Evolutionary conservation across 2,113 vertebrate species (phyloP).

Genomic region (Crotalus helleri): DNA sequence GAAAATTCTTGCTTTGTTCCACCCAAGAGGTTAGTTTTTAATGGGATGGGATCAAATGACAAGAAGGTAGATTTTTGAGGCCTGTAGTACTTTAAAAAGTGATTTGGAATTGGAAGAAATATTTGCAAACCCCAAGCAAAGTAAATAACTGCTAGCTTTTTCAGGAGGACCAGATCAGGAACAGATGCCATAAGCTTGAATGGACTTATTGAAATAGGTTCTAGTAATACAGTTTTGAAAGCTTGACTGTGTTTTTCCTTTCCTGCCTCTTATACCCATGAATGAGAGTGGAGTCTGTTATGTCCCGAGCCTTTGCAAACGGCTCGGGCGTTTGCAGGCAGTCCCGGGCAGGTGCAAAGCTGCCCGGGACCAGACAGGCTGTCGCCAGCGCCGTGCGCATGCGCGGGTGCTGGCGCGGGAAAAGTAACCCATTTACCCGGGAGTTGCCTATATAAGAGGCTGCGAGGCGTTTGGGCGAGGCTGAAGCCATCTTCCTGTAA

Average conservation of each 20-base stretch:
- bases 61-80: background rate
- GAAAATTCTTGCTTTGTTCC: background rate
- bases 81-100: background rate
- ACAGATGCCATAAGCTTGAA: background rate
- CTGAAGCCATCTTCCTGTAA: too few relatives aligned
- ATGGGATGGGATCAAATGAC: background rate
- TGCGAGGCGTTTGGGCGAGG: too few relatives aligned
- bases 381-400: too few relatives aligned
- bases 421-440: too few relatives aligned
- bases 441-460: too few relatives aligned
- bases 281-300: background rate
- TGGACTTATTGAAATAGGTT: background rate
- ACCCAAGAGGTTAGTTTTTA: background rate
- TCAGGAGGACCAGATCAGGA: background rate
- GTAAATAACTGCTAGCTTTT: background rate
- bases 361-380: too few relatives aligned
- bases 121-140: background rate
- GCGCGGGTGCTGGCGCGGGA: too few relatives aligned
- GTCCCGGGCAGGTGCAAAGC: too few relatives aligned
- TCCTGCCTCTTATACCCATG: background rate
- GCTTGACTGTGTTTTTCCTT: background rate
- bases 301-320: too few relatives aligned
- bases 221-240: background rate
- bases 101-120: background rate
- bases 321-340: too few relatives aligned